Evolutionary conservation across 2,888 invertebrate genomes (phyloP), one percentile per base, ranked within the genome.

Genomic region (Idaea straminata): DNA sequence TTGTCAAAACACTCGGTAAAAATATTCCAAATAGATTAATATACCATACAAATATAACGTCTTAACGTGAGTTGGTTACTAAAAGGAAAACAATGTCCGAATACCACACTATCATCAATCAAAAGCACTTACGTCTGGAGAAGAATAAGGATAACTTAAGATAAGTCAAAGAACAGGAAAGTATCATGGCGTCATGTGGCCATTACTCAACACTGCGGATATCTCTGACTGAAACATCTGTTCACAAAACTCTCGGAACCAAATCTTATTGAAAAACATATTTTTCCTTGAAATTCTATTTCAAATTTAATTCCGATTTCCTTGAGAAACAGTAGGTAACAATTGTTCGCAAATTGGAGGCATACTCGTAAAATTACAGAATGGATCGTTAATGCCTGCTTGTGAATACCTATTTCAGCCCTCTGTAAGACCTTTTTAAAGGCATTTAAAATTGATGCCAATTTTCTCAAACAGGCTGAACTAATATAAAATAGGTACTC

Each of bases 221-320:
- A 66, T 74, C 74, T 72, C 66, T 68, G 70, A 67, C 66, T 68
- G 70, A 67, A 75, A 75, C 80, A 82, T 81, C 80, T 84, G 83
- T 77, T 47, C 10, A 6, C 47, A 47, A 47, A 36, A 47, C 47
- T 47, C 47, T 7, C 13, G 10, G 47, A 47, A 47, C 47, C 47
- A 47, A 47, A 47, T 47, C 47, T 47, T 47, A 47, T 47, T 47
- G 47, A 47, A 47, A 47, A 47, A 47, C 47, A 47, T 47, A 47
- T 47, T 47, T 47, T 47, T 47, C 47, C 47, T 47, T 47, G 7
- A 47, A 47, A 47, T 47, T 47, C 47, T 7, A 47, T 47, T 47
- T 47, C 47, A 13, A 47, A 47, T 47, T 47, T 47, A 6, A 47
- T 47, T 47, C 47, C 7, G 47, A 47, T 47, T 47, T 47, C 47